Conservation (phyloP, 2,797 vertebrate species). For the Todus mexicanus region DNA sequence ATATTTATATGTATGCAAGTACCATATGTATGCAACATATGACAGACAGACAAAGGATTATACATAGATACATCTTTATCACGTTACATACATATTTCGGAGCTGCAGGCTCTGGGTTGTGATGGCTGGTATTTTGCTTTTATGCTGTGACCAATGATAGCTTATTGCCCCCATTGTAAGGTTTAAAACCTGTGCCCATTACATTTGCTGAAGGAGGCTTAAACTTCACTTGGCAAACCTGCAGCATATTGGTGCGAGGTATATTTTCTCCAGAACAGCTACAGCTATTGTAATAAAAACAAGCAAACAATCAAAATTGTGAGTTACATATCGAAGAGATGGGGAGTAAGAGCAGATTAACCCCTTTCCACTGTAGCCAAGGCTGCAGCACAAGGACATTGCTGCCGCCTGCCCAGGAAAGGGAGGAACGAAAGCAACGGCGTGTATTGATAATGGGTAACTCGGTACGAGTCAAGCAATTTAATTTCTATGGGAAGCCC, state of each 20-base stretch:
- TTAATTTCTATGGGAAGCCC: neutral
- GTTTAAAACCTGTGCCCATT: neutral
- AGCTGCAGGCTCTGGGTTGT: neutral
- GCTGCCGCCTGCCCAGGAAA: neutral
- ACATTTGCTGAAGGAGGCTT: neutral
- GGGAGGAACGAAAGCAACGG: neutral
- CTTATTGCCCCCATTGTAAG: neutral
- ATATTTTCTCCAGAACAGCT: neutral
- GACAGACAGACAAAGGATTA: neutral
- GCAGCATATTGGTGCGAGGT: neutral
- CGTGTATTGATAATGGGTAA: neutral
- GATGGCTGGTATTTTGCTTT: neutral
- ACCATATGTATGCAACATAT: neutral
- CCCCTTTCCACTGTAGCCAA: neutral
- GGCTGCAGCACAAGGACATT: neutral
- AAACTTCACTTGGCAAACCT: neutral
- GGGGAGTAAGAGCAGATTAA: neutral
- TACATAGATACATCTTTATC: neutral
- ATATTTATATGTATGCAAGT: neutral
- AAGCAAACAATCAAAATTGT: conserved; percentile 20
- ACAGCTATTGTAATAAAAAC: neutral
- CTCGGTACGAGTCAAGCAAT: neutral
- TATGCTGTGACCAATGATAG: neutral
- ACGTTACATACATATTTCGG: neutral
- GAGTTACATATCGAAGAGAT: neutral